A percentile compares a stretch with the other conserved stretches of the same genome.
Evolutionary conservation across 2,113 vertebrate species (phyloP).

Genomic region (Takifugu flavidus): DNA sequence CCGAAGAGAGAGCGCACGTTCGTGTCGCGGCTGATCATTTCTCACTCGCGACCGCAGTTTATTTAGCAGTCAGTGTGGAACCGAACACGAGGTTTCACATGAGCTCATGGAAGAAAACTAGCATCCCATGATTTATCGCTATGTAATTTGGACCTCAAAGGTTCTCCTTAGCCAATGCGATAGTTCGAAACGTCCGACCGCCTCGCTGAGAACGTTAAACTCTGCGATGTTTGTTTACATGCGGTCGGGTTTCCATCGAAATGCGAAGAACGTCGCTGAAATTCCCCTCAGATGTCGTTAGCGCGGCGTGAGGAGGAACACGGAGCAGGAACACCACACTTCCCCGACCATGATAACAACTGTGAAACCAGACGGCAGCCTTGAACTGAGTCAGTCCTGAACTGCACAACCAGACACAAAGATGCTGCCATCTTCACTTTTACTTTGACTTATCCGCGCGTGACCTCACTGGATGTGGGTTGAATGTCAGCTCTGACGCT

Average conservation of each 20-base stretch:
- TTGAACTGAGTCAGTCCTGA: constrained; percentile 34
- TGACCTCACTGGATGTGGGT: constrained; percentile 61
- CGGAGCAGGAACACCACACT: constrained; percentile 26
- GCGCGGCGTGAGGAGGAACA: constrained; percentile 44
- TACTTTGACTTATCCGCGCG: constrained; percentile 40
- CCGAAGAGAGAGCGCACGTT: constrained; percentile 23
- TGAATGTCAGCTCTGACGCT: constrained; percentile 59
- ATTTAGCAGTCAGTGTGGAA: constrained; percentile 35
- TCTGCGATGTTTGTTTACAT: no score
- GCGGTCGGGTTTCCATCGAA: no score
- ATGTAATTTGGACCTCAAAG: constrained; percentile 7
- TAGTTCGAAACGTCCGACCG: constrained; percentile 16
- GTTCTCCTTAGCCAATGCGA: constrained; percentile 18
- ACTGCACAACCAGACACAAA: constrained; percentile 15
- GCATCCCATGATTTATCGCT: constrained; percentile 30
- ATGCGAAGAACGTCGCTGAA: no score
- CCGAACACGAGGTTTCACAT: constrained; percentile 45
- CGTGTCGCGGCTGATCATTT: constrained; percentile 55
- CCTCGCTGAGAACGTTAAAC: no score
- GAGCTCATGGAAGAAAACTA: constrained; percentile 56
- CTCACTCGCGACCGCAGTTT: constrained; percentile 43
- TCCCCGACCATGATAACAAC: constrained; percentile 33
- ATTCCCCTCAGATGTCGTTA: no score
- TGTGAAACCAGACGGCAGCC: constrained; percentile 65
- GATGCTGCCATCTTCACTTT: constrained; percentile 22